phyloP scores from a whole-genome alignment of 1,140 invertebrate species.

The Cyrtorhinus lividipennis region DNA sequence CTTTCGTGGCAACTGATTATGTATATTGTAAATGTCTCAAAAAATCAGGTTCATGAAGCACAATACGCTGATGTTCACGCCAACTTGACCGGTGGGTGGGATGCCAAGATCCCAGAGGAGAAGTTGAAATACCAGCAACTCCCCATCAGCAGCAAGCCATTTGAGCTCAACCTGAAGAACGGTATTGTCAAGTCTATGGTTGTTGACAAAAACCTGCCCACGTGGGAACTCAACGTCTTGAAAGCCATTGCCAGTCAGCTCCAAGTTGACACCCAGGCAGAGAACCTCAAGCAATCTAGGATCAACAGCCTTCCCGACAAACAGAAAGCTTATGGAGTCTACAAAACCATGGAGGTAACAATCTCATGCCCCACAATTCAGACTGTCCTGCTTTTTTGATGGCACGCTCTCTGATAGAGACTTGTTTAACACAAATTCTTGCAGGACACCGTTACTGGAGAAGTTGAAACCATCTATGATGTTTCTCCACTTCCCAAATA shows the following conservation, averaged over 20 bases:
- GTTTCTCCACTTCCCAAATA: slow-evolving; percentile 40
- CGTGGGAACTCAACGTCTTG: slow-evolving; percentile 48
- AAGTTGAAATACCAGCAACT: slow-evolving; percentile 36
- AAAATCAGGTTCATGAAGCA: slow-evolving; percentile 32
- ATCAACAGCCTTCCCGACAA: slow-evolving; percentile 36
- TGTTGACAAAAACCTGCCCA: slow-evolving; percentile 35
- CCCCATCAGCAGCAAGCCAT: slow-evolving; percentile 37
- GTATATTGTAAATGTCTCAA: no score
- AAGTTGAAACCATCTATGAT: slow-evolving; percentile 49
- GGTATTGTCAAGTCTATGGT: slow-evolving; percentile 36
- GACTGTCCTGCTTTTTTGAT: no score
- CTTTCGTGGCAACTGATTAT: no score
- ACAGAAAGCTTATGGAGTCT: slow-evolving; percentile 35
- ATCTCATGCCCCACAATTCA: no score
- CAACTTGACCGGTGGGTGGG: slow-evolving; percentile 34
- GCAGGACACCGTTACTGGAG: slow-evolving; percentile 43
- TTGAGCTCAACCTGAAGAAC: slow-evolving; percentile 41
- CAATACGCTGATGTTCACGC: slow-evolving; percentile 40
- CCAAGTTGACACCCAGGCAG: slow-evolving; percentile 41
- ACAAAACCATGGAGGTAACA: slow-evolving; percentile 46
- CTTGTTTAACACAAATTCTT: background rate
- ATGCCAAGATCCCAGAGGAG: slow-evolving; percentile 30
- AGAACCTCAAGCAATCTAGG: slow-evolving; percentile 31
- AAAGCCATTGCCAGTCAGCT: slow-evolving; percentile 47
- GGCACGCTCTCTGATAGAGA: no score